These are phyloP conservation scores for Nomada fucata DNA, from an alignment of 2,888 invertebrate species.

Conservation along the genomic window DNA sequence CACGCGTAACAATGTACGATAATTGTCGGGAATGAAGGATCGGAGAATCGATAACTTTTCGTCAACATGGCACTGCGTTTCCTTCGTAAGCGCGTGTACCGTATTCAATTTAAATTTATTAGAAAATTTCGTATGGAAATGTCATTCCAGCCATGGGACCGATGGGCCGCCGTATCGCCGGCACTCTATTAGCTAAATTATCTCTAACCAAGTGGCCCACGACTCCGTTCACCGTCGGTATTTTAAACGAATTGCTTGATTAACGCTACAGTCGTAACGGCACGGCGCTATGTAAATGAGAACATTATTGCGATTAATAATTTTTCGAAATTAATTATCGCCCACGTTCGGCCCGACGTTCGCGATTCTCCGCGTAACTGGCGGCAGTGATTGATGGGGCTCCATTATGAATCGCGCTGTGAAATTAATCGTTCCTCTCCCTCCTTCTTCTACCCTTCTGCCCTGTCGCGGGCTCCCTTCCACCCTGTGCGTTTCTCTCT, in stretches of 20 bases:
- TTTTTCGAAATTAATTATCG: conserved; percentile 81
- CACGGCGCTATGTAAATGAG: conserved; percentile 69
- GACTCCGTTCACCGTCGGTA: conserved; percentile 35
- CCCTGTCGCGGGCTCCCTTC: conserved; percentile 14
- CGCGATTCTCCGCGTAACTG: conserved; percentile 68
- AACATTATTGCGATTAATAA: conserved; percentile 79
- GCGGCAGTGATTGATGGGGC: conserved; percentile 79
- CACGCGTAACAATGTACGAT: too few species aligned
- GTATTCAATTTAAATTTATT: too few species aligned
- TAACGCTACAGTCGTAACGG: conserved; percentile 58
- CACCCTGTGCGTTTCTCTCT: conserved; percentile 14
- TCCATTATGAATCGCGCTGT: conserved; percentile 80
- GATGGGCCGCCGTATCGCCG: conserved; percentile 38
- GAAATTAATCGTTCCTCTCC: conserved; percentile 78
- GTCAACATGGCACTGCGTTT: too few species aligned
- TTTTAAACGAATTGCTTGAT: conserved; percentile 64
- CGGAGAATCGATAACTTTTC: too few species aligned
- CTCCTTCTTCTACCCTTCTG: conserved; percentile 42
- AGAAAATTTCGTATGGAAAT: too few species aligned
- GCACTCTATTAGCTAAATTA: conserved; percentile 67
- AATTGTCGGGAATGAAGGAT: too few species aligned
- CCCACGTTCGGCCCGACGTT: conserved; percentile 57
- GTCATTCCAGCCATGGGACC: conserved; percentile 6
- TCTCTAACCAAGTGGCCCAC: conserved; percentile 55
- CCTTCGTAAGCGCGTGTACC: too few species aligned